These are phyloP conservation scores for Caenorhabditis sp. DNA, from an alignment of 2,888 invertebrate species.

Conservation along the genomic window DNA sequence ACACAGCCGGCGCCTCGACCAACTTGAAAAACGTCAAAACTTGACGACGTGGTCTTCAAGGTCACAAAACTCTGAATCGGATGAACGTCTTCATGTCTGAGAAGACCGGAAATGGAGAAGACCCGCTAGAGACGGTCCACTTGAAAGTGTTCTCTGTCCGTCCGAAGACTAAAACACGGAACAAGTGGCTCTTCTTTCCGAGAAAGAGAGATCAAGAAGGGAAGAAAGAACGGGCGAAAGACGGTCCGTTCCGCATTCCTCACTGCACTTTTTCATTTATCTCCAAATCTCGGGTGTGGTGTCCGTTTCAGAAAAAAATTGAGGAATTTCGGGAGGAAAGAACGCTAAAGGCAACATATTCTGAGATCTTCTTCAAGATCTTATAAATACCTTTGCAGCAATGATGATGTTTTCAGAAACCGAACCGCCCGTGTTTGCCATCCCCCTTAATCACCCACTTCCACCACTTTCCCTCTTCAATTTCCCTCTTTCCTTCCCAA, in stretches of 20 bases:
- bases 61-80: constrained; percentile 49
- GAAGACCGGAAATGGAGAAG: constrained; percentile 34
- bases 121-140: constrained; percentile 6
- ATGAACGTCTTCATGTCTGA: constrained; percentile 34
- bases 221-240: neutral
- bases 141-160: constrained; percentile 47
- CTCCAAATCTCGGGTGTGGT: constrained; percentile 42
- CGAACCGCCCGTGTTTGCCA: neutral
- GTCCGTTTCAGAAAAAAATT: constrained; percentile 8
- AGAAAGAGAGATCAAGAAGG: neutral
- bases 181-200: constrained; percentile 5
- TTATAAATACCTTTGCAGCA: neutral
- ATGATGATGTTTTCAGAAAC: neutral
- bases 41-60: constrained; percentile 54
- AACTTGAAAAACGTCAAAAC: constrained; percentile 41
- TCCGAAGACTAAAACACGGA: constrained; percentile 31
- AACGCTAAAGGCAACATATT: constrained; percentile 45
- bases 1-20: constrained; percentile 11
- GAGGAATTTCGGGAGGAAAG: constrained; percentile 24
- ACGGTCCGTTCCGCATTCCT: constrained; percentile 39
- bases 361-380: neutral
- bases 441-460: neutral
- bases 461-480: constrained; percentile 28
- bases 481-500: constrained; percentile 15
- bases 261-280: constrained; percentile 12